A percentile compares a stretch with the other conserved stretches of the same genome.
phyloP scores from a whole-genome alignment of 2,888 invertebrate genomes.

The Conistra vaccinii region DNA sequence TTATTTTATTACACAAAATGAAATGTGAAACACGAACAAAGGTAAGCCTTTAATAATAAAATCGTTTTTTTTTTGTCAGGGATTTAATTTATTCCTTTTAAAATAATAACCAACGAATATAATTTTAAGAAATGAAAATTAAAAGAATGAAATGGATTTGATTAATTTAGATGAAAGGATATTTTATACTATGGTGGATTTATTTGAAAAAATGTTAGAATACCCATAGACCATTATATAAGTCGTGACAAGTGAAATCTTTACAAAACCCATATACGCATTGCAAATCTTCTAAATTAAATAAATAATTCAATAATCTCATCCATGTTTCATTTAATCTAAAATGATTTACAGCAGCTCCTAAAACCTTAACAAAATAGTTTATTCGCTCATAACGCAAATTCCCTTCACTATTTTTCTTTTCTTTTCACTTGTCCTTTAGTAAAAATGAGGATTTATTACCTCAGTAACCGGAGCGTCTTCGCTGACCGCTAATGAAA shows the following conservation, averaged over 20 bases:
- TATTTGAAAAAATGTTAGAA: not conserved
- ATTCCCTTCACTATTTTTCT: conserved; percentile 84
- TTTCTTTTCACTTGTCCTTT: conserved; percentile 87
- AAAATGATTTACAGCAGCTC: conserved; percentile 44
- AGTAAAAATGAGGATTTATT: conserved; percentile 89
- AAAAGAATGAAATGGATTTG: not conserved
- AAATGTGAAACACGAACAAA: not conserved
- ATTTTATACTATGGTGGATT: not conserved
- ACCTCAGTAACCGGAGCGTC: conserved; percentile 81
- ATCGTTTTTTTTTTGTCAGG: not conserved
- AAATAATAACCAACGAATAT: not conserved
- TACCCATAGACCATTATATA: not conserved
- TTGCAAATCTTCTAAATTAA: conserved; percentile 35
- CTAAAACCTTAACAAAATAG: conserved; percentile 58
- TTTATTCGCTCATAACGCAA: conserved; percentile 74
- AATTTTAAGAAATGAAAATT: not conserved
- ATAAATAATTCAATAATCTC: conserved; percentile 31
- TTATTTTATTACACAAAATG: conserved; percentile 1
- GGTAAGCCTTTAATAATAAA: not conserved
- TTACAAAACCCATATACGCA: not conserved
- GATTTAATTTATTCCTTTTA: not conserved
- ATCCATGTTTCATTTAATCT: conserved; percentile 36
- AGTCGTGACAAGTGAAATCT: not conserved
- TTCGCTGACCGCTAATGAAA: conserved; percentile 86
- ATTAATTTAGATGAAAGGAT: not conserved